A percentile compares a stretch with the other conserved stretches of the same genome.
Evolutionary conservation across 2,797 vertebrate species (phyloP).

Genomic region (Smutsia temminckii): DNA sequence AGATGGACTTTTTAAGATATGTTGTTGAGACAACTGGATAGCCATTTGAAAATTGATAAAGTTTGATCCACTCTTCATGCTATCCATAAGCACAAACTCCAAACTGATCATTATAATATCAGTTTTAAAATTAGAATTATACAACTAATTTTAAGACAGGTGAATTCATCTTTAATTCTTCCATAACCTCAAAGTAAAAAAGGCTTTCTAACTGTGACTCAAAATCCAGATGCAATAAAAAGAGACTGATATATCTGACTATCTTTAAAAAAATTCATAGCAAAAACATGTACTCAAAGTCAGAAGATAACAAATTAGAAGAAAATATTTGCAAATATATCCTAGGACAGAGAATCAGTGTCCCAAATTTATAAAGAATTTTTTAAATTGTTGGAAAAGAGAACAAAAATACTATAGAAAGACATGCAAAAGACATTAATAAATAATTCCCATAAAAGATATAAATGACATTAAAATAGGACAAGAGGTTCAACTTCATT

Average conservation of each 20-base stretch:
- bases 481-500: not conserved
- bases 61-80: not conserved
- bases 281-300: not conserved
- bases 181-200: not conserved
- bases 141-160: not conserved
- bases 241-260: not conserved
- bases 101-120: not conserved
- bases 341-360: not conserved
- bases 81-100: not conserved
- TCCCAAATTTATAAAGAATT: not conserved
- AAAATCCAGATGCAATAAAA: not conserved
- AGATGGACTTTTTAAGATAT: not conserved
- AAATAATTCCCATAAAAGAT: slow-evolving; percentile 6
- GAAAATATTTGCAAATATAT: not conserved
- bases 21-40: not conserved
- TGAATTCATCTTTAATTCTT: not conserved
- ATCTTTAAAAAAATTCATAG: not conserved
- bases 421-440: not conserved
- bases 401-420: slow-evolving; percentile 20
- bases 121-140: not conserved
- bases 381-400: not conserved
- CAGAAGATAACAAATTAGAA: not conserved
- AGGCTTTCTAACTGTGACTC: not conserved
- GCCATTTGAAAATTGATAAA: not conserved
- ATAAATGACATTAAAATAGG: not conserved